Base-by-base conservation (phyloP, 1,140 invertebrate genomes). In the Chymomyza costata region DNA sequence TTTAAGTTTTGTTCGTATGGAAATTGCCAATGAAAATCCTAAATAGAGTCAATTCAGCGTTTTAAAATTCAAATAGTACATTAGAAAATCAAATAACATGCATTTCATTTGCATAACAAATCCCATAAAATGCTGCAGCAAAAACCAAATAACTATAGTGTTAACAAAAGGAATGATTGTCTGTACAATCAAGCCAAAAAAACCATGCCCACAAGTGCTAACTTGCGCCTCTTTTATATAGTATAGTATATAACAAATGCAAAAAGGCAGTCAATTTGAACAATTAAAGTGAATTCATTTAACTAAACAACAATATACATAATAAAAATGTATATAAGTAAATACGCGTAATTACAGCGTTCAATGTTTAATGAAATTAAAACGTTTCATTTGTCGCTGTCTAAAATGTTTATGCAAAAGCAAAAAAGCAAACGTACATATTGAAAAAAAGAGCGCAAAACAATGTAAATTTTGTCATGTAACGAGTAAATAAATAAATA, bases 321-420 rank as follows among this genome's bases (percentile, higher is more conserved):
- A 19, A 40, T 31, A 52, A 49, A 28, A n/a, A n/a, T n/a, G n/a
- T n/a, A n/a, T n/a, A n/a, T n/a, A n/a, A n/a, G n/a, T n/a, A n/a
- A n/a, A n/a, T n/a, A 39, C 17, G 39, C 14, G 57, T 59, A 66
- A 71, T 73, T 71, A 66, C 51, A 67, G 63, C 73, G 48, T 49
- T 54, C 44, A 67, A 66, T 14, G 53, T 55, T 34, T 67, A 71
- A 73, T 73, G 68, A 71, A 73, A 73, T 73, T 73, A 73, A 73
- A 73, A 71, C 60, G 69, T 73, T 73, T 63, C 58, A 71, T 56
- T 73, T 67, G 55, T 49, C 44, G 25, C 25, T 34, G 38, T 60
- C 53, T 57, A 56, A 53, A n/a, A 53, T 55, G 50, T 35, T 35
- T n/a, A 7, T 25, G 39, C n/a, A 19, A 51, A 19, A 46, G 34